phyloP scores from a whole-genome alignment of 1,140 invertebrate species.

The Cotesia typhae region DNA sequence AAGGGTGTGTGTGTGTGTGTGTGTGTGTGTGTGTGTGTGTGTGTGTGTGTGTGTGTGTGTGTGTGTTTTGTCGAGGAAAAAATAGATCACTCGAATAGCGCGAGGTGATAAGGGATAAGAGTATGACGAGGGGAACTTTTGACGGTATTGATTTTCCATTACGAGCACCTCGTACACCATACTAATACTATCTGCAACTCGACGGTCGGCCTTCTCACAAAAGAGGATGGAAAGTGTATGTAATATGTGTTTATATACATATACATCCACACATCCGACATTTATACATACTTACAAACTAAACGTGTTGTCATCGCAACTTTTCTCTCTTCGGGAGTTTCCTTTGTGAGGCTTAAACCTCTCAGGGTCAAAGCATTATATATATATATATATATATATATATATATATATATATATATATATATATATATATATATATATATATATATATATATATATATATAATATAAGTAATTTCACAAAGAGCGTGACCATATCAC shows the following conservation, averaged over 20 bases:
- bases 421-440: too few relatives aligned
- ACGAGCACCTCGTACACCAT: conserved; percentile 43
- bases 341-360: conserved; percentile 5
- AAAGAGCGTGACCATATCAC: background rate
- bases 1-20: background rate
- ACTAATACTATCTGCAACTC: conserved; percentile 44
- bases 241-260: background rate
- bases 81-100: background rate
- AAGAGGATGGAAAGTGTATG: background rate
- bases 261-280: too few relatives aligned
- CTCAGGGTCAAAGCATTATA: background rate
- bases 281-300: too few relatives aligned
- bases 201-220: conserved; percentile 32
- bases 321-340: background rate
- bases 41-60: background rate
- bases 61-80: background rate
- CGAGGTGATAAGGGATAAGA: conserved; percentile 1
- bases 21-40: background rate
- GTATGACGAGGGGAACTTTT: conserved; percentile 47
- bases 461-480: background rate
- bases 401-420: too few relatives aligned
- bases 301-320: background rate
- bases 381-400: too few relatives aligned
- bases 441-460: too few relatives aligned
- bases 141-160: conserved; percentile 55